Conservation (phyloP, 2,113 vertebrate species). For the Platycercus adscitus region DNA sequence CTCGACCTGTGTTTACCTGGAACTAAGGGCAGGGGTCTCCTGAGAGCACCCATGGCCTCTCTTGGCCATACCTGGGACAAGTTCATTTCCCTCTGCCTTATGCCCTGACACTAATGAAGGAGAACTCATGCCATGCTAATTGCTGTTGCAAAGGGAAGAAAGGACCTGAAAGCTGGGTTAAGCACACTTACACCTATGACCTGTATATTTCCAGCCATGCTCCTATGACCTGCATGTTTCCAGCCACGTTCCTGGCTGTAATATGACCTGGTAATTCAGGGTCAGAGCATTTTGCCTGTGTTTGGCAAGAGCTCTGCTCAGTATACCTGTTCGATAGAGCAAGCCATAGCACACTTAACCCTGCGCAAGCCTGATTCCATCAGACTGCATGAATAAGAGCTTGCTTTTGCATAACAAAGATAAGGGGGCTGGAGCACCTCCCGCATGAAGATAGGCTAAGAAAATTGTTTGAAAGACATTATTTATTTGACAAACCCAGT, state of each 20-base stretch:
- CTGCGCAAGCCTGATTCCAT: neutral
- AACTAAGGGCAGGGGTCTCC: neutral
- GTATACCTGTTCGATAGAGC: neutral
- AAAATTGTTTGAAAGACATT: neutral
- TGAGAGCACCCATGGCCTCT: rapidly evolving
- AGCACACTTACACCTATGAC: neutral
- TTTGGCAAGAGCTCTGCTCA: neutral
- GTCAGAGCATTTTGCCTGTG: neutral
- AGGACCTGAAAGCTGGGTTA: neutral
- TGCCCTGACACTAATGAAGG: neutral
- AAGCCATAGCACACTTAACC: neutral
- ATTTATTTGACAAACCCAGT: neutral
- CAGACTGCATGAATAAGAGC: neutral
- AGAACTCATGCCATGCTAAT: neutral
- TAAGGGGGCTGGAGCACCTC: neutral
- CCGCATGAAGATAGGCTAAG: neutral
- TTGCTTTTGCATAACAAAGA: neutral
- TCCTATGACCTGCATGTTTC: neutral
- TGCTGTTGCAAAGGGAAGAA: neutral
- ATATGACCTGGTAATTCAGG: neutral
- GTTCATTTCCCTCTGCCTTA: neutral
- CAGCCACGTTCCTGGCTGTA: neutral
- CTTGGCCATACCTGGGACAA: neutral
- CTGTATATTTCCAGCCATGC: neutral
- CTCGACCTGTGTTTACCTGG: neutral